Base-by-base conservation (phyloP, 2,113 vertebrate species). In the Puma concolor region DNA sequence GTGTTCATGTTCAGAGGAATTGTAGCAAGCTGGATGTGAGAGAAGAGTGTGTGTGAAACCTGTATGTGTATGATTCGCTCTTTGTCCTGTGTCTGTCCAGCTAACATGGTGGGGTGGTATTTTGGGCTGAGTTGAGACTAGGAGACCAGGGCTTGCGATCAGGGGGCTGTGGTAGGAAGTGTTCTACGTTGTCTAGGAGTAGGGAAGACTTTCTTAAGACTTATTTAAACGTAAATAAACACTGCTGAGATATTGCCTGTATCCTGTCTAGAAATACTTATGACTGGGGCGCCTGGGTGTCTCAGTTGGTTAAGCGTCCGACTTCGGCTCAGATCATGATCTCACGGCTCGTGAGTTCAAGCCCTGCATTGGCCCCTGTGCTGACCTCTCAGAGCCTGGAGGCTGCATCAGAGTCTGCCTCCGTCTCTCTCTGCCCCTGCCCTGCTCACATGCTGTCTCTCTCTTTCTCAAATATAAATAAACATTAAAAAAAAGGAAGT, bases 241-340 rank as follows among this genome's bases (percentile, higher is more conserved):
- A 31, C 21, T 66, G 66, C n/a, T 90, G 44, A 86, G 27, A 41
- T 36, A 21, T n/a, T 52, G 23, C 85, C 31, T 90, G 14, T 82
- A 33, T 29, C 81, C 41, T 63, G 0, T 69, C 83, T 88, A 64
- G 92, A 81, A 82, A 64, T 81, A 86, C 50, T 74, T 92, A 79
- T 0, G 21, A 64, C 76, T 76, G 25, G 52, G 66, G 71, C 7
- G 21, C 57, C 57, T 0, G 57, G 57, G 57, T 60, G 57, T 7
- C 57, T 60, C 57, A 23, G 57, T 9, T 7, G 21, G 21, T 23
- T 23, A 19, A 60, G 57, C 7, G 8, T 23, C 57, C 57, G 57
- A 60, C 57, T 60, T 60, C 21, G 7, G 57, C 57, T 60, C 57
- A 60, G 7, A 15, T 57, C 54, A 7, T 6, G 54, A 57, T 57